Percentiles rank a stretch among this genome's conserved stretches.
These are phyloP conservation scores for Neelides sp. DNA, from an alignment of 1,140 invertebrate species.

Conservation along the genomic window DNA sequence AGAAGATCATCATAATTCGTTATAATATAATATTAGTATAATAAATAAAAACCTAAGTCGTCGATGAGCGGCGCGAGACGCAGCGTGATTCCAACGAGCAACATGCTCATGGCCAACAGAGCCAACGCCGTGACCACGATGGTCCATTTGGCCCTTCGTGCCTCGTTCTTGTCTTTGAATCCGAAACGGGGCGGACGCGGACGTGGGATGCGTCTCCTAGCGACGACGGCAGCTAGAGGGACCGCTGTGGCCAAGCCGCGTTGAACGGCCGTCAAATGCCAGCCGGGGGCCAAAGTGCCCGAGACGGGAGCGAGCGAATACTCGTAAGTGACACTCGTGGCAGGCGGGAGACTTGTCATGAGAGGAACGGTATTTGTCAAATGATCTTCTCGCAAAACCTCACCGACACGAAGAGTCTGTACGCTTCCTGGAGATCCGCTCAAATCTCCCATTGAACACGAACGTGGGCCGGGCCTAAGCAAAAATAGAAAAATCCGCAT, in stretches of 20 bases:
- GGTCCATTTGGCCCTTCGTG: constrained; percentile 60
- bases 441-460: constrained; percentile 31
- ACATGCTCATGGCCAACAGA: constrained; percentile 67
- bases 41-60: constrained; percentile 79
- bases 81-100: constrained; percentile 74
- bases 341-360: constrained; percentile 27
- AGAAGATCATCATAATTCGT: too few relatives aligned
- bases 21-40: too few relatives aligned
- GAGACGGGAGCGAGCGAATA: constrained; percentile 29
- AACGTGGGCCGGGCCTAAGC: constrained; percentile 18
- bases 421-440: constrained; percentile 17
- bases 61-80: constrained; percentile 82
- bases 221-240: constrained; percentile 27
- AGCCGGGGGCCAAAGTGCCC: constrained; percentile 28
- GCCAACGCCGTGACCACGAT: constrained; percentile 78
- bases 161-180: constrained; percentile 30
- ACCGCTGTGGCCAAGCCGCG: constrained; percentile 28
- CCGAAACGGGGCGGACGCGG: constrained; percentile 28
- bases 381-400: too few relatives aligned
- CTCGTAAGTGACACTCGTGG: constrained; percentile 29
- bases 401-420: too few relatives aligned
- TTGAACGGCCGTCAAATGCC: constrained; percentile 30
- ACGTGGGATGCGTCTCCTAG: constrained; percentile 25
- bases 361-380: constrained; percentile 24
- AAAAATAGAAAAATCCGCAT: too few relatives aligned